Evolutionary conservation across 2,888 invertebrate genomes (phyloP), one percentile per base, ranked within the genome.

Genomic region (Lasioglossum morio): DNA sequence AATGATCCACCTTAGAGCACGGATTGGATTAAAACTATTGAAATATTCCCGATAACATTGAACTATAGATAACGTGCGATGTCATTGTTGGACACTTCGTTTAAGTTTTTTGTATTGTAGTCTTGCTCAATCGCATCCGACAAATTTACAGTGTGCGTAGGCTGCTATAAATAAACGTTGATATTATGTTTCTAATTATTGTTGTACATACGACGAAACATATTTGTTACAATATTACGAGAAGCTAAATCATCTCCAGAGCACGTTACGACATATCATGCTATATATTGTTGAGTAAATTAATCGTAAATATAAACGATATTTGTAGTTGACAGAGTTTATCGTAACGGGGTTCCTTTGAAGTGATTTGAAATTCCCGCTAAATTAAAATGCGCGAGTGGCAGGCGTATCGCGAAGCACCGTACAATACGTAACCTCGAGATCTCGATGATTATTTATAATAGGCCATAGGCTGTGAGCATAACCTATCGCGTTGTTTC

Each of bases 401-500:
- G 43, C 82, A 43, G 60, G 1, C 0, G 16, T 1, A 12, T 19
- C 63, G 23, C 5, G 7, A 40, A 27, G 27, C 34, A 37, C 19
- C n/a, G 34, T 73, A n/a, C 63, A 53, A 37, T 63, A 48, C 48
- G 46, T 60, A 84, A 79, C 72, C 53, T 72, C 57, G 57, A 46
- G 57, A 46, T 16, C 43, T 43, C 14, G 46, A 46, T 46, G 46
- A 69, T 83, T 83, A 85, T 79, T 77, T 81, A 70, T 81, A 70
- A 57, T 77, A 80, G 84, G 0, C 46, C 16, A 57, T 77, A 80
- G 8, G 81, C 82, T 87, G 79, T 85, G 78, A 89, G 60, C 88
- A 88, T 90, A 90, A 90, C 90, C 90, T 90, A 48, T 81, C 37
- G n/a, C 30, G 53, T 83, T 81, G 63, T 81, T 86, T 86, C 81